These are phyloP conservation scores for Scaptodrosophila latifasciaeformis DNA, from an alignment of 2,888 invertebrate genomes.

Conservation along the genomic window DNA sequence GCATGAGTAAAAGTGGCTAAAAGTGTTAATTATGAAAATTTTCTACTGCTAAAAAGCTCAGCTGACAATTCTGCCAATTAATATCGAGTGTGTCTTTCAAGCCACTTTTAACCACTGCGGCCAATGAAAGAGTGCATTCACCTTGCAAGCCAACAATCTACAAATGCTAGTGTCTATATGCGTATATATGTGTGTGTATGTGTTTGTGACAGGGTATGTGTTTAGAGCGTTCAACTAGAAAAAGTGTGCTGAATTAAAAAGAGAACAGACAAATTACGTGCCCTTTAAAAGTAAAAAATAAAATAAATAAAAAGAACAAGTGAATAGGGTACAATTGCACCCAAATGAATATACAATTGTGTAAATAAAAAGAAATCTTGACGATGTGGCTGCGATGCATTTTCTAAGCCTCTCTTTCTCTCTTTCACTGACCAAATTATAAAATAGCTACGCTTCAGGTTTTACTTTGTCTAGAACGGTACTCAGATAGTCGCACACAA, in stretches of 20 bases:
- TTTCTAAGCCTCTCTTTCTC: constrained; percentile 37
- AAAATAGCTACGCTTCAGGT: constrained; percentile 61
- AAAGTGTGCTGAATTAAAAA: constrained; percentile 11
- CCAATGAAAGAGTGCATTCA: constrained; percentile 68
- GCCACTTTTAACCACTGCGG: constrained; percentile 4
- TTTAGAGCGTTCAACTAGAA: constrained; percentile 32
- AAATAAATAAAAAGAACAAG: neutral
- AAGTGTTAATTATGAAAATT: constrained; percentile 54
- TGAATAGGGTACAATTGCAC: neutral
- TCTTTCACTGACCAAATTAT: constrained; percentile 63
- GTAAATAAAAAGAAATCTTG: too few species aligned
- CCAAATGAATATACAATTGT: neutral
- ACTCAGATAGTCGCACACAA: constrained; percentile 44
- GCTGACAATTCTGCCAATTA: constrained; percentile 14
- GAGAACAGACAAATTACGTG: too few species aligned
- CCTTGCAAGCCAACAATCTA: constrained; percentile 55
- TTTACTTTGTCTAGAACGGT: constrained; percentile 62
- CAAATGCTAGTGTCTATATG: constrained; percentile 3
- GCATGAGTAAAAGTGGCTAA: constrained; percentile 31
- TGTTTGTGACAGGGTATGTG: constrained; percentile 27
- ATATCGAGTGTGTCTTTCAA: constrained; percentile 33
- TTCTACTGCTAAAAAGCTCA: constrained; percentile 5
- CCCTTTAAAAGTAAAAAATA: neutral
- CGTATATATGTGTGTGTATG: constrained; percentile 4
- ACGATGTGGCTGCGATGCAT: constrained; percentile 61